Base-by-base conservation (phyloP, 2,888 invertebrate species). In the Polia nebulosa region DNA sequence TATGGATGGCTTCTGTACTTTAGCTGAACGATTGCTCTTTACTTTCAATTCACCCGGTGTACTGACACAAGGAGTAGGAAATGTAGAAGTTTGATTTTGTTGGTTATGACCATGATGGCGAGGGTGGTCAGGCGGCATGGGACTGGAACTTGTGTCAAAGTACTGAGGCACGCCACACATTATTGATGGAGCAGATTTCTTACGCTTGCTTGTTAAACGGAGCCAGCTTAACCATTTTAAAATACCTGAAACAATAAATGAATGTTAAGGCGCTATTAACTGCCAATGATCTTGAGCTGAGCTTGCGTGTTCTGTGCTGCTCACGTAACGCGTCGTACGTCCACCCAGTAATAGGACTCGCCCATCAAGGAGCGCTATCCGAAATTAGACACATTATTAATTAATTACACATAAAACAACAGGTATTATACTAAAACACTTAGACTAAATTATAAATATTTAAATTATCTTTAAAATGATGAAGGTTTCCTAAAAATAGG, bases 1-100 rank as follows among this genome's bases (percentile, higher is more conserved):
- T 57, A 32, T 44, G 8, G 57, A 57, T 20, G 57, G 57, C 20
- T 44, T 57, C 11, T 57, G 57, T 5, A 57, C 57, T 57, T 44
- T 44, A 7, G 11, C 20, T 57, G 44, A 29, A 27, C 57, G 29
- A 44, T 20, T 32, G 29, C 11, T 39, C 29, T 25, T 47, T 13
- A n/a, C 27, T 47, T 5, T 15, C 25, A 25, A 47, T 15, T 47
- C 47, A 15, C 13, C 20, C 2, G 6, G 25, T 25, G 47, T 7
- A 25, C 47, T 47, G 25, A 15, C 47, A 25, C 47, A 25, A 25
- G 22, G 5, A 45, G 45, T 9, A 22, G 22, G 20, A 11, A 22
- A 22, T 22, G 45, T 6, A 45, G 2, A 13, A 22, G 45, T 22
- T 45, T 45, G 22, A 11, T 45, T 22, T 13, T 45, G 20, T 5